Percentiles rank a stretch among this genome's conserved stretches.
These are phyloP conservation scores for Ptyas mucosa DNA, from an alignment of 2,113 vertebrate genomes.

Conservation along the genomic window DNA sequence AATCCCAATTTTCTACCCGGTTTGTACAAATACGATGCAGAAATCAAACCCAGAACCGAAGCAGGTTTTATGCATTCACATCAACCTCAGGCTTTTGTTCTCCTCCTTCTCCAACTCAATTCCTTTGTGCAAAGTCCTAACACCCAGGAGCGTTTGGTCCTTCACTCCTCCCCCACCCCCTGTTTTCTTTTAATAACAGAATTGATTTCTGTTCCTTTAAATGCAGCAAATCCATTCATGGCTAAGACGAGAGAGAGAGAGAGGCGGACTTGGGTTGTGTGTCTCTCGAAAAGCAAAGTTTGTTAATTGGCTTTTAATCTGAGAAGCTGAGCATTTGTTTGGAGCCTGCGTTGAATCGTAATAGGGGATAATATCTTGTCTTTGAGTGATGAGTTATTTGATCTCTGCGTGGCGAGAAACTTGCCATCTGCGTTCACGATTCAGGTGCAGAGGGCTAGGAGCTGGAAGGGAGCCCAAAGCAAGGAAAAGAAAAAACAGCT, in stretches of 20 bases:
- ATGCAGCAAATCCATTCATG: constrained; percentile 12
- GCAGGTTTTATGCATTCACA: not conserved
- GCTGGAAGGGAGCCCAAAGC: constrained; percentile 38
- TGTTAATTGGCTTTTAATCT: constrained; percentile 72
- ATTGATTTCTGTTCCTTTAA: constrained; percentile 12
- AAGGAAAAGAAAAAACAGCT: constrained; percentile 30
- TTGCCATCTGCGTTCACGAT: constrained; percentile 35
- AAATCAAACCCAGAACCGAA: not conserved
- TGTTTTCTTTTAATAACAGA: not conserved
- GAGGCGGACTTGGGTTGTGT: constrained; percentile 20
- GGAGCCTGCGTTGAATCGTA: constrained; percentile 59
- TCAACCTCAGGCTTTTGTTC: not conserved
- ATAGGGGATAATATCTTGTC: constrained; percentile 62
- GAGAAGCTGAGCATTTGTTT: constrained; percentile 41
- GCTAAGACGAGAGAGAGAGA: constrained; percentile 18
- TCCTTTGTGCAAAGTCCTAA: not conserved
- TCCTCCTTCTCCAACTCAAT: not conserved
- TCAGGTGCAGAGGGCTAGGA: constrained; percentile 8
- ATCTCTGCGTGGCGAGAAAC: constrained; percentile 61
- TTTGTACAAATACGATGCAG: not conserved
- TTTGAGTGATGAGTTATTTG: constrained; percentile 68
- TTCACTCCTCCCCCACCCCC: not conserved
- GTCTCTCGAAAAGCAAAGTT: constrained; percentile 55
- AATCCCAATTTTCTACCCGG: no score
- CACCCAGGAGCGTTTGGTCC: not conserved